Percentiles rank a stretch among this genome's conserved stretches.
Evolutionary conservation across 2,888 invertebrate genomes (phyloP).

Genomic region (Eupithecia insigniata): DNA sequence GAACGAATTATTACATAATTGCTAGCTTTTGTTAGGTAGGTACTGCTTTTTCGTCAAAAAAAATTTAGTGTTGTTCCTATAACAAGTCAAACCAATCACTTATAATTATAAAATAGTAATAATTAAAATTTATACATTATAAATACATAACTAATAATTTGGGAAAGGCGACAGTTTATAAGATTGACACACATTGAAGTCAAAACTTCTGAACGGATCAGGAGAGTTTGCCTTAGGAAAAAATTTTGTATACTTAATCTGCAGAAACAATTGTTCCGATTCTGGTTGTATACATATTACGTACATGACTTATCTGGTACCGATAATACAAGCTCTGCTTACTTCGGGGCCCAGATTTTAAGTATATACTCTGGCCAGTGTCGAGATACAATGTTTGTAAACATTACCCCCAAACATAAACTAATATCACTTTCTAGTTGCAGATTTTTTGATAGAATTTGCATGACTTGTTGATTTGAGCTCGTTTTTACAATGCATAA

Average conservation of each 20-base stretch:
- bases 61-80: no score
- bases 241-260: background rate
- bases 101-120: background rate
- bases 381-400: background rate
- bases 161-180: background rate
- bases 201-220: background rate
- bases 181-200: background rate
- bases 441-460: no score
- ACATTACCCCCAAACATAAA: no score
- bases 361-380: background rate
- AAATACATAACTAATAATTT: no score
- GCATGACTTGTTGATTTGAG: background rate
- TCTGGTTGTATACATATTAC: background rate
- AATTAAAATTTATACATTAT: no score
- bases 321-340: background rate
- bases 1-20: no score
- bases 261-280: background rate
- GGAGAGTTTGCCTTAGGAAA: background rate
- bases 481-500: background rate
- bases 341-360: background rate
- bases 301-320: background rate
- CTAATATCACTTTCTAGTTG: no score
- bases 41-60: no score
- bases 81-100: no score
- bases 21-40: no score